Evolutionary conservation across 2,888 invertebrate genomes (phyloP), one percentile per base, ranked within the genome.

Genomic region (Ecdyonurus torrentis): DNA sequence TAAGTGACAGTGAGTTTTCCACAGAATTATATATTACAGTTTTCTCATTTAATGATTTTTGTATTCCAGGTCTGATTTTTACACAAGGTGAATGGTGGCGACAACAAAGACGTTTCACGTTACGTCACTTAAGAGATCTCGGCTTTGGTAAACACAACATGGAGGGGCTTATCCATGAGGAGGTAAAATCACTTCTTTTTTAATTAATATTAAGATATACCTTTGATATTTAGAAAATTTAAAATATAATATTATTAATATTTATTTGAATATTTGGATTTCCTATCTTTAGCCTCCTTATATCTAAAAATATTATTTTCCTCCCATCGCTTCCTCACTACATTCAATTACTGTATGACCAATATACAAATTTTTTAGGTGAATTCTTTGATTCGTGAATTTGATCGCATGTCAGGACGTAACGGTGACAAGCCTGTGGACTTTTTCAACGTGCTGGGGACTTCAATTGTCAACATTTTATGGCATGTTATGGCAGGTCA

Each of bases 391-490:
- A 7, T 55, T 5, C 19, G 7, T 5, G 55, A 55, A n/a, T 5
- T 55, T 5, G 55, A 22, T 7, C n/a, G 55, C 7, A 7, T 55
- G 55, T 5, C 55, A 10, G 55, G 55, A 5, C 5, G 7, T 7
- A 20, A 55, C 20, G n/a, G 55, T 7, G 10, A 7, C 19, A n/a
- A 55, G 22, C 22, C 55, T 7, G 55, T 55, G 15, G 55, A 55
- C 7, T 18, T 55, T 7, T 22, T 20, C 55, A 55, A 59, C 25
- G 59, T 67, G 20, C 67, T 69, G 63, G 62, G 61, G 3, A 61
- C 63, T 18, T 65, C 67, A 5, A 63, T 65, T 19, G 63, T 69
- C 50, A 69, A 69, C 63, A 67, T 69, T 1, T 63, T 69, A 3
- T 69, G 69, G 69, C 64, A 65, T 1, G 62, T 69, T 25, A 64